Percentiles rank a stretch among this genome's conserved stretches.
Conservation (phyloP, 1,140 invertebrate species). For the Platyscapa corneri region DNA sequence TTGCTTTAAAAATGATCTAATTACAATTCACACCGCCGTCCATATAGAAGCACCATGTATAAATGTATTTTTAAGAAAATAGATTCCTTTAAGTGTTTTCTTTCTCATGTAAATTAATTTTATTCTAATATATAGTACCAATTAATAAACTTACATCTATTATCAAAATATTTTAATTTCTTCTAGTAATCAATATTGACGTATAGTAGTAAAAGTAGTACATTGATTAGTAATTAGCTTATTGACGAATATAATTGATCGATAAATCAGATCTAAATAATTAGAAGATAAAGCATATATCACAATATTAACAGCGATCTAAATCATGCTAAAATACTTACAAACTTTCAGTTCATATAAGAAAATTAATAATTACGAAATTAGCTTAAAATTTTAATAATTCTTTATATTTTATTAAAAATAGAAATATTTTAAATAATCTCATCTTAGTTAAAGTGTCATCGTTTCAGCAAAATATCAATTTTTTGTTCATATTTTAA, state of each 20-base stretch:
- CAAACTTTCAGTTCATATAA: conserved; percentile 9
- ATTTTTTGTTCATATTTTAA: neutral
- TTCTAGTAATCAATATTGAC: conserved; percentile 10
- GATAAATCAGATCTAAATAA: conserved; percentile 7
- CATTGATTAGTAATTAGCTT: conserved; percentile 11
- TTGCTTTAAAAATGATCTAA: conserved; percentile 35
- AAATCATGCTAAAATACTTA: conserved; percentile 21
- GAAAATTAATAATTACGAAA: neutral
- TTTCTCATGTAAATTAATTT: conserved; percentile 35
- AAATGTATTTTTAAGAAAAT: conserved; percentile 51
- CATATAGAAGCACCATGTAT: conserved; percentile 40
- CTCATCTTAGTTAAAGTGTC: conserved; percentile 54
- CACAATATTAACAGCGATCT: conserved; percentile 26
- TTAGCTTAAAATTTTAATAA: neutral
- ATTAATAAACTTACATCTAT: conserved; percentile 24
- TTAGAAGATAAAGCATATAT: conserved; percentile 35
- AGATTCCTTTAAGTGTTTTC: conserved; percentile 18
- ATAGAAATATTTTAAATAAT: conserved; percentile 58
- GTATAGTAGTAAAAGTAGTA: conserved; percentile 17
- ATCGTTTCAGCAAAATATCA: conserved; percentile 21
- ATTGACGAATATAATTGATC: conserved; percentile 29
- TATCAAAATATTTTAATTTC: conserved; percentile 16
- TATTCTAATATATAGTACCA: conserved; percentile 14
- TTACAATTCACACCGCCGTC: conserved; percentile 32
- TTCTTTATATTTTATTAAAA: neutral